Percentiles rank a stretch among this genome's conserved stretches.
phyloP scores from a whole-genome alignment of 2,113 vertebrate genomes.

The Sapajus apella region DNA sequence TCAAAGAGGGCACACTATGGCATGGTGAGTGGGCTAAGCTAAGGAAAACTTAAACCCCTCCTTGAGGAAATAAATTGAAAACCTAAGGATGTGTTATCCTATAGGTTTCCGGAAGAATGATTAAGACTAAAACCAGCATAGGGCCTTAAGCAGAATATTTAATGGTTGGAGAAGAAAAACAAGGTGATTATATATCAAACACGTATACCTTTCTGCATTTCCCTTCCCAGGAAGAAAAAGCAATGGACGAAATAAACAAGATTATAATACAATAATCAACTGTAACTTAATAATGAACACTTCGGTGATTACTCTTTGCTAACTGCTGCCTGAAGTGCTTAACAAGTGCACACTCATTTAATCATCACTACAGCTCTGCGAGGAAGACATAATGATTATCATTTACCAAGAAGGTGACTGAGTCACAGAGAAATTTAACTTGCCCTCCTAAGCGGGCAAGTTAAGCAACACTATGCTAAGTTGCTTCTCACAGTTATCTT shows the following conservation, averaged over 20 bases:
- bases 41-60: not conserved
- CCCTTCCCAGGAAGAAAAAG: not conserved
- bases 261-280: not conserved
- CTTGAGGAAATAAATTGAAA: slow-evolving; percentile 9
- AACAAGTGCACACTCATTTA: not conserved
- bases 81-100: not conserved
- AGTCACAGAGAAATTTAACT: not conserved
- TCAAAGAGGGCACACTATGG: not conserved
- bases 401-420: not conserved
- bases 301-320: slow-evolving; percentile 14
- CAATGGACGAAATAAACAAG: not conserved
- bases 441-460: not conserved
- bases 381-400: not conserved
- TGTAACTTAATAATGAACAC: not conserved
- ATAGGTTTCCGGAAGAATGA: not conserved
- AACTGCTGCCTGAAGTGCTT: not conserved
- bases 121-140: not conserved
- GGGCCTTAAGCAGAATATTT: slow-evolving; percentile 13
- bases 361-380: not conserved
- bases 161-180: slow-evolving; percentile 6
- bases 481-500: not conserved
- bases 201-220: not conserved
- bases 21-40: not conserved
- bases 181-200: not conserved
- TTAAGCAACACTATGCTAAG: not conserved